phyloP scores from a whole-genome alignment of 2,888 invertebrate genomes.

The Coelopa pilipes region DNA sequence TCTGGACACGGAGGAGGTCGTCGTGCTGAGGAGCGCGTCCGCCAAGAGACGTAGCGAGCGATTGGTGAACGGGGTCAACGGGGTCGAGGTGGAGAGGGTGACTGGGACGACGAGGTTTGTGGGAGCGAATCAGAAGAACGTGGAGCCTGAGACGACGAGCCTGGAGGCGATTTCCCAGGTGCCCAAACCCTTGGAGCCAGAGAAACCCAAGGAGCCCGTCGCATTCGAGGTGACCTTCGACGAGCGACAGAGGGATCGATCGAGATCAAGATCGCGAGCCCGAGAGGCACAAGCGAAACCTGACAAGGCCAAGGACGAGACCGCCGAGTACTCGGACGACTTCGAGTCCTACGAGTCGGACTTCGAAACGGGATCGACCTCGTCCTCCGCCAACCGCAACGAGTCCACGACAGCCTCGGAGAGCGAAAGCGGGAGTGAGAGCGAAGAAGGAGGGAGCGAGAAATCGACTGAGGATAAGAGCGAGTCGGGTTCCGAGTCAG shows the following conservation, averaged over 20 bases:
- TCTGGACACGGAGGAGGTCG: conserved; percentile 58
- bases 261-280: background rate
- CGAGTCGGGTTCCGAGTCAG: conserved; percentile 21
- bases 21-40: conserved; percentile 54
- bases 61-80: conserved; percentile 44
- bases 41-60: conserved; percentile 48
- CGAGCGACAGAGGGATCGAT: conserved; percentile 12
- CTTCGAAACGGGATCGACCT: conserved; percentile 66
- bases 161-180: background rate
- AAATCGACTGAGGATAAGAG: conserved; percentile 30
- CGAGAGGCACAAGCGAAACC: background rate
- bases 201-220: conserved; percentile 54
- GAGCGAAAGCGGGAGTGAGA: conserved; percentile 16
- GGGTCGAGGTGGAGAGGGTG: conserved; percentile 1
- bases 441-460: conserved; percentile 23
- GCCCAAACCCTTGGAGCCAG: background rate
- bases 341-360: conserved; percentile 72
- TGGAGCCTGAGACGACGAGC: too few relatives aligned
- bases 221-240: conserved; percentile 64
- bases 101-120: background rate
- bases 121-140: too few relatives aligned
- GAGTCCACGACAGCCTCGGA: conserved; percentile 39
- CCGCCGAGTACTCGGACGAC: conserved; percentile 69
- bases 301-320: conserved; percentile 44
- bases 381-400: conserved; percentile 47